These are phyloP conservation scores for Triplophysa yarkandensis DNA, from an alignment of 2,797 vertebrate species.

Conservation along the genomic window DNA sequence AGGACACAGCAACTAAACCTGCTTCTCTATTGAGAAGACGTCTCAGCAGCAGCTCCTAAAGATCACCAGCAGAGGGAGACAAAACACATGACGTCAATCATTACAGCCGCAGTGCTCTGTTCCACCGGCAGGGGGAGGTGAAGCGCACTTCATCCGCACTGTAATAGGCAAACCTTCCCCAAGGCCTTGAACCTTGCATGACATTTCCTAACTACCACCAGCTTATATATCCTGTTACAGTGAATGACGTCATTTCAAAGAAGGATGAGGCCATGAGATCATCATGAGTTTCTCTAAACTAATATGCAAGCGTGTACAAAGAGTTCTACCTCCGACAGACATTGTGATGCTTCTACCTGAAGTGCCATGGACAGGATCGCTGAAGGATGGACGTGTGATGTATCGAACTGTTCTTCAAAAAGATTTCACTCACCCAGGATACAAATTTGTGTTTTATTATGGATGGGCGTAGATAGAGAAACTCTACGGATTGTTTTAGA, in stretches of 20 bases:
- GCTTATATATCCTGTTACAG: constrained; percentile 12
- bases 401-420: neutral
- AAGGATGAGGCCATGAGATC: neutral
- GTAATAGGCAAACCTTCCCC: neutral
- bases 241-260: constrained; percentile 12
- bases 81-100: constrained; percentile 19
- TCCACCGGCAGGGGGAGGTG: neutral
- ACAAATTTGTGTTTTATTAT: neutral
- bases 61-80: constrained; percentile 5
- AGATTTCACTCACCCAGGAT: neutral
- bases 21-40: constrained; percentile 65
- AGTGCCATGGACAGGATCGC: constrained; percentile 11
- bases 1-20: constrained; percentile 70
- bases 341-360: constrained; percentile 17
- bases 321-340: constrained; percentile 46
- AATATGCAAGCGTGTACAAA: constrained; percentile 47
- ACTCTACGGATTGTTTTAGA: neutral
- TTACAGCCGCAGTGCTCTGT: neutral
- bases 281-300: constrained; percentile 21
- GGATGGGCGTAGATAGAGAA: neutral
- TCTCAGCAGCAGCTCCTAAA: constrained; percentile 76
- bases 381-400: constrained; percentile 17
- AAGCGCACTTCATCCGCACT: neutral
- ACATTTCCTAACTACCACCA: constrained; percentile 32
- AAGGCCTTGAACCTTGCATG: constrained; percentile 22